A percentile compares a stretch with the other conserved stretches of the same genome.
These are phyloP conservation scores for Epinephelus lanceolatus DNA, from an alignment of 2,113 vertebrate genomes.

Conservation along the genomic window DNA sequence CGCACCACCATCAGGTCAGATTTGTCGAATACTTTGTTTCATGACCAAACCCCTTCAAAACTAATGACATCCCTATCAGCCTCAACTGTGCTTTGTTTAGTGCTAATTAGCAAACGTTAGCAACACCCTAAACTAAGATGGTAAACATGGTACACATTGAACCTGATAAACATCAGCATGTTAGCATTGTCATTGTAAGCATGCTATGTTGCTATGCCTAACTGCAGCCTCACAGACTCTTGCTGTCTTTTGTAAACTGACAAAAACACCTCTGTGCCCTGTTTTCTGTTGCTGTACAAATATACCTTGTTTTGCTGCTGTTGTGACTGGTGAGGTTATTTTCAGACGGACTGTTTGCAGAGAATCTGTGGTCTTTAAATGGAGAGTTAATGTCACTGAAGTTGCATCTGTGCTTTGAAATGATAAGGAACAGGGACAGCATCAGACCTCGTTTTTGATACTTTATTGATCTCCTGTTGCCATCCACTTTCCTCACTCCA, in stretches of 20 bases:
- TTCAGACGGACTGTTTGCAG: background rate
- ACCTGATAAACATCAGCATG: background rate
- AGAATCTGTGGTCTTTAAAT: slow-evolving; percentile 14
- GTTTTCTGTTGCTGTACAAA: background rate
- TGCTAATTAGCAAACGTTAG: no score
- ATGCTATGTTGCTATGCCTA: background rate
- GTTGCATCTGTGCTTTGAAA: slow-evolving; percentile 26
- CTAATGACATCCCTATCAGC: no score
- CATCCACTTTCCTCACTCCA: background rate
- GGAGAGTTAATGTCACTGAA: slow-evolving; percentile 10
- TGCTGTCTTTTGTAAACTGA: background rate
- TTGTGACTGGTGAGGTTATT: background rate
- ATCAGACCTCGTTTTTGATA: slow-evolving; percentile 21
- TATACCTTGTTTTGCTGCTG: background rate
- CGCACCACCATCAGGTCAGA: no score
- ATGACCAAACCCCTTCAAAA: no score
- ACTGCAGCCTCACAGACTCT: background rate
- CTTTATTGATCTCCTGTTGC: slow-evolving; percentile 33
- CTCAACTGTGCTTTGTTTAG: no score
- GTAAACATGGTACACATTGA: no score
- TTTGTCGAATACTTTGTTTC: no score
- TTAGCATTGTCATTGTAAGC: background rate
- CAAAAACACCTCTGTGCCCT: background rate
- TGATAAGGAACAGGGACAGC: slow-evolving; percentile 7
- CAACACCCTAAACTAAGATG: no score